Evolutionary conservation across 2,113 vertebrate species (phyloP), one percentile per base, ranked within the genome.

Genomic region (Nannobrachium achirus): DNA sequence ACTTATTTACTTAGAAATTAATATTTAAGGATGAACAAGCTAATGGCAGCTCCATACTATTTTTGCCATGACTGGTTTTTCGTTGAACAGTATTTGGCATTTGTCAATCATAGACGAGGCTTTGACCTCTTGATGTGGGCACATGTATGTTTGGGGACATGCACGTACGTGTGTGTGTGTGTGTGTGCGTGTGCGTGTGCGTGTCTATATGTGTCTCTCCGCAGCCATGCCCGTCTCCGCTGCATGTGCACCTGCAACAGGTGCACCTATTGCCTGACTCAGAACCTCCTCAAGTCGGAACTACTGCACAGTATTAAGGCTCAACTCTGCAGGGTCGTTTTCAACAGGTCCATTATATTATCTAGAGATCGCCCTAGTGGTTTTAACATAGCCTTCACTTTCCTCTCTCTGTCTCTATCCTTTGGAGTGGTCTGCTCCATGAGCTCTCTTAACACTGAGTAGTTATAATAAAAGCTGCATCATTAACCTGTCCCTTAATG

Each of bases 261-360:
- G 94, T 99, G 97, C 88, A 95, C 95, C 89, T 97, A 95, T 95
- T 99, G 97, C 96, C 94, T 99, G 94, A 97, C 95, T 98, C 96
- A 98, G 93, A 98, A 95, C 94, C 93, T 98, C 93, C 95, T 99
- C 93, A 96, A 94, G 95, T 95, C 94, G 95, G 95, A 97, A 94
- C 95, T 98, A 93, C 94, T 98, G 94, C 95, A 94, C 93, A 95
- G 92, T 90, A 89, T 98, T 95, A 98, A 98, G 95, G 95, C 96
- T 93, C 95, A 95, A 93, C 90, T 99, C 94, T 94, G 94, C 96
- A 96, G 95, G 88, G 94, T 94, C 91, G 87, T 97, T 91, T 94
- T 95, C 90, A 97, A 95, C 96, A 99, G 97, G 97, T 99, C 93
- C 93, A 87, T 83, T 59, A 73, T 33, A 73, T 33, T 33, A 71